Evolutionary conservation across 2,113 vertebrate genomes (phyloP).

Genomic region (Gambusia holbrooki): DNA sequence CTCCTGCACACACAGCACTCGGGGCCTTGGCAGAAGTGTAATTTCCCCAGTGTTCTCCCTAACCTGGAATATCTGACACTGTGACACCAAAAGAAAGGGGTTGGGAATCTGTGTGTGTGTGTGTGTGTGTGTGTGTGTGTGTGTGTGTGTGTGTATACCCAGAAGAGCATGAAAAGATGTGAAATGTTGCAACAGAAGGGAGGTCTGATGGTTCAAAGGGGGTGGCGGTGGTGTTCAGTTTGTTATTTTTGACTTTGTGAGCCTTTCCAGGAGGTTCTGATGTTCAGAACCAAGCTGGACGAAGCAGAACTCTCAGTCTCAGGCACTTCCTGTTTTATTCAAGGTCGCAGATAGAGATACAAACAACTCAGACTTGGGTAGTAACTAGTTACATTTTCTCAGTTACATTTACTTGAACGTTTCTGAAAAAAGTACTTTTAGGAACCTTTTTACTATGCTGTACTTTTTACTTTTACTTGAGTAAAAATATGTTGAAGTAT

Average conservation of each 20-base stretch:
- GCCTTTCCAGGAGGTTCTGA: conserved; percentile 15
- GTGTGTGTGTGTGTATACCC: conserved; percentile 24
- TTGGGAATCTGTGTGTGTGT: conserved; percentile 15
- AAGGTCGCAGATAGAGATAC: conserved; percentile 2
- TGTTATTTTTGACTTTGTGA: conserved; percentile 46
- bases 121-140: conserved; percentile 26
- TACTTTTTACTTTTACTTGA: too few species aligned
- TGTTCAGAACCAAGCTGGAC: conserved; percentile 12
- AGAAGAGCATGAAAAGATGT: conserved; percentile 38
- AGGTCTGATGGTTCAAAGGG: conserved; percentile 12
- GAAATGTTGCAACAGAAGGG: conserved; percentile 40
- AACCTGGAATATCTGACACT: conserved; percentile 75
- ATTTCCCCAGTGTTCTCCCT: conserved; percentile 74
- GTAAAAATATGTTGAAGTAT: too few species aligned
- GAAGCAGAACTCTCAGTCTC: conserved; percentile 17
- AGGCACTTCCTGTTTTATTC: conserved; percentile 12
- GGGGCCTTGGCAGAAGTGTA: conserved; percentile 64
- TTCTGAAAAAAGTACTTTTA: too few species aligned
- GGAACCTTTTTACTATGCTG: too few species aligned
- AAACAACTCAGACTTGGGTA: too few species aligned
- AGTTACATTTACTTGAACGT: too few species aligned
- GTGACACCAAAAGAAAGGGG: conserved; percentile 52
- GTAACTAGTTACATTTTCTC: too few species aligned
- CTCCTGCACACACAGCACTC: conserved; percentile 33
- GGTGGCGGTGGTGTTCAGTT: background rate